These are phyloP conservation scores for Dolichallabes microphthalmus DNA, from an alignment of 2,113 vertebrate species.

Conservation along the genomic window DNA sequence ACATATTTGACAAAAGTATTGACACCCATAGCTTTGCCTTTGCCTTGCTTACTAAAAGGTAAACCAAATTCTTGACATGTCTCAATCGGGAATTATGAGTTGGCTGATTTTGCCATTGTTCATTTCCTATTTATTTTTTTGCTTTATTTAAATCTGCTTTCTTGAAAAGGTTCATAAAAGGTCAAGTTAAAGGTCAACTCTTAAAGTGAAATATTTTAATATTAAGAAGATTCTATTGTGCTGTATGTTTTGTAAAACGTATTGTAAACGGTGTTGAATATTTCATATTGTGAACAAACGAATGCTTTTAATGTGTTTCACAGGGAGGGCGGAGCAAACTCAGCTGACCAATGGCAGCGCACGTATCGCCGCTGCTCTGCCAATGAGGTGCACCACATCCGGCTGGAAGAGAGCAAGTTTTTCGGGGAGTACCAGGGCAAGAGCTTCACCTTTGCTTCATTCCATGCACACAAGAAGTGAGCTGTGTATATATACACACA, in stretches of 20 bases:
- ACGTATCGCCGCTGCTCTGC: slow-evolving; percentile 80
- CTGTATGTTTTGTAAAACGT: background rate
- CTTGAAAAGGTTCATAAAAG: background rate
- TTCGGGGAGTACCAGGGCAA: slow-evolving; percentile 82
- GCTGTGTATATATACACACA: slow-evolving; percentile 29
- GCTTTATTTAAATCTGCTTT: background rate
- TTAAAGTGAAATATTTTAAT: background rate
- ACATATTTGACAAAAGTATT: background rate
- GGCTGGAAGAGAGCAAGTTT: slow-evolving; percentile 82
- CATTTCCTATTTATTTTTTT: background rate
- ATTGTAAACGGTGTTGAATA: no score
- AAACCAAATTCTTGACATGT: background rate
- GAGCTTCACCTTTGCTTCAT: slow-evolving; percentile 82
- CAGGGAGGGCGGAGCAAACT: slow-evolving; percentile 69
- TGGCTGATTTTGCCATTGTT: background rate
- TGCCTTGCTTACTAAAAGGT: background rate
- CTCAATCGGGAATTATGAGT: background rate
- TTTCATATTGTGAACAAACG: background rate
- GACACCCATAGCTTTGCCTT: background rate
- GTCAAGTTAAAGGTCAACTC: background rate
- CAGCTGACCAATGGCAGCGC: slow-evolving; percentile 79
- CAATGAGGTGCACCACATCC: slow-evolving; percentile 82
- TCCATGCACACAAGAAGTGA: slow-evolving; percentile 83
- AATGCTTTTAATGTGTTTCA: slow-evolving; percentile 55
- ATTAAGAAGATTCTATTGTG: background rate